Conservation (phyloP, 2,113 vertebrate species). For the Brienomyrus longianalis region DNA sequence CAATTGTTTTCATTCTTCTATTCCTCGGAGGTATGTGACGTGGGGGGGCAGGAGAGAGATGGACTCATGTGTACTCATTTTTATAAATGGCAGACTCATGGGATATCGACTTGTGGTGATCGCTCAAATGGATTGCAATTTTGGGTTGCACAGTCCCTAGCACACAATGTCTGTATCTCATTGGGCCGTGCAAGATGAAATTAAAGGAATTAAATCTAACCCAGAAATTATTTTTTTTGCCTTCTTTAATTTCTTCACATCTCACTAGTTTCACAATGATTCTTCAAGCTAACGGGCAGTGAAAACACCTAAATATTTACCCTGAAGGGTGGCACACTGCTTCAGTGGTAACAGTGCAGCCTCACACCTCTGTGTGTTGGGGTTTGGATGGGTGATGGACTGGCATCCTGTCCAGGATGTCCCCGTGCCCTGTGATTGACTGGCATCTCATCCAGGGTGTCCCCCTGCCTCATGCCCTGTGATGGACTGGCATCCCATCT, state of each 20-base stretch:
- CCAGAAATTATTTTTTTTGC: neutral
- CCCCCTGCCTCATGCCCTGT: too few relatives aligned
- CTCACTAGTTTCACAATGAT: conserved; percentile 2
- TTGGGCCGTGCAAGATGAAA: neutral
- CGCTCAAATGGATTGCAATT: neutral
- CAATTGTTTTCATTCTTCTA: neutral
- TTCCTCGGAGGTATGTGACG: neutral
- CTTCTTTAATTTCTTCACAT: neutral
- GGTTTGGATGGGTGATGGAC: neutral
- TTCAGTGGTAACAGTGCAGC: neutral
- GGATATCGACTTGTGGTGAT: neutral
- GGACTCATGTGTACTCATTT: neutral
- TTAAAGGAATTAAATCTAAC: neutral
- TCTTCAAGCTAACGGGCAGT: neutral
- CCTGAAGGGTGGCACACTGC: neutral
- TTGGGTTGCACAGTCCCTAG: neutral
- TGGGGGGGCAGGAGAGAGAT: neutral
- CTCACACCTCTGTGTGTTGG: neutral
- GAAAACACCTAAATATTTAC: neutral
- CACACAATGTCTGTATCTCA: neutral
- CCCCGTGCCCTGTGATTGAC: neutral
- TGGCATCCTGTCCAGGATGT: neutral
- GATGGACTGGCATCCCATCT: neutral
- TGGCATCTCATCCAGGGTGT: neutral
- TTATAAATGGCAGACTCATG: conserved; percentile 6